Base-by-base conservation (phyloP, 1,140 invertebrate species). In the Nasonia vitripennis region DNA sequence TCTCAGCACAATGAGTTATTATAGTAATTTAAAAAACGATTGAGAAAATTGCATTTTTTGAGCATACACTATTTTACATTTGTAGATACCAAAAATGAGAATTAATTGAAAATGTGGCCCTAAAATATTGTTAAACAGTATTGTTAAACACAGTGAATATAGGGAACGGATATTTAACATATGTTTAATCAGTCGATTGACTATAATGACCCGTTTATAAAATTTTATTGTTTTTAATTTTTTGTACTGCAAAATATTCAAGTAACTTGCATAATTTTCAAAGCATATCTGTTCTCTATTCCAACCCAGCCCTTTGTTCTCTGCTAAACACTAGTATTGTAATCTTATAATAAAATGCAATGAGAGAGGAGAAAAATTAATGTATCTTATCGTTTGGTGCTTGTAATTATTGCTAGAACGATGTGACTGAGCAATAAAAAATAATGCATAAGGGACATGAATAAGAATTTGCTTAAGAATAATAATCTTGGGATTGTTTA, bases 391-490 rank as follows among this genome's bases (percentile, higher is more conserved):
- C 62, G 1, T 71, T 55, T 74, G 70, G 79, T 48, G 80, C 51
- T 83, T 20, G 51, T 12, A 78, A 27, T 83, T 12, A 78, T 78
- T 11, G n/a, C 6, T 45, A 83, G 7, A 34, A 51, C 9, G 11
- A 75, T 2, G 17, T 41, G 34, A 75, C 20, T 62, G 51, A 83
- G 73, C 81, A 83, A 83, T 83, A 83, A 75, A 41, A 70, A 45
- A 23, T 67, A 75, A n/a, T 41, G 20, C 12, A 14, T 67, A 41
- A 75, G 34, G 2, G 20, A 41, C 34, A 75, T 31, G 1, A 37
- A 37, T 12, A 78, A 6, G 2, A 23, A 75, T 75, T 62, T 67
- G 6, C 2, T 75, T 74, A 37, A 55, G 37, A 83, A 62, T 81
- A 27, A 31, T 31, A 73, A 51, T n/a, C 9, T 23, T 81, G 14